These are phyloP conservation scores for Salmo trutta DNA, from an alignment of 2,797 vertebrate genomes.

Conservation along the genomic window DNA sequence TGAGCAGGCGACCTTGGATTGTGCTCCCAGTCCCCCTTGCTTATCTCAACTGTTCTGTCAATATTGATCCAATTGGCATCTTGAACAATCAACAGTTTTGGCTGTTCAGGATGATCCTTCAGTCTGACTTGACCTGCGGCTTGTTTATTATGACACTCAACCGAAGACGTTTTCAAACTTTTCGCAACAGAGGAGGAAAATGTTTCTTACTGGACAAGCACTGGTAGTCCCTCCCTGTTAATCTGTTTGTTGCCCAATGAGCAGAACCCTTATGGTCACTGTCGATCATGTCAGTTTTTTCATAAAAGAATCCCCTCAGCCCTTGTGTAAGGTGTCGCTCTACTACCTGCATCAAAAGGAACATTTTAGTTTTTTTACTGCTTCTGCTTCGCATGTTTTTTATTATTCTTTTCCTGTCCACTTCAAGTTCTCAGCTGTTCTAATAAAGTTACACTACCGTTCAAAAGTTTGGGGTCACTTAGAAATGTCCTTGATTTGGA, in stretches of 20 bases:
- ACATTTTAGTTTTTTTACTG: background rate
- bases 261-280: conserved; percentile 20
- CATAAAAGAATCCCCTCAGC: conserved; percentile 25
- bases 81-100: background rate
- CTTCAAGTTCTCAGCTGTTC: too few relatives aligned
- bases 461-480: too few relatives aligned
- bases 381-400: too few relatives aligned
- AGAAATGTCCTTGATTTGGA: too few relatives aligned
- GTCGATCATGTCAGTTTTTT: conserved; percentile 24
- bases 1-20: background rate
- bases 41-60: background rate
- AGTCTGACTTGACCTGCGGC: background rate
- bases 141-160: background rate
- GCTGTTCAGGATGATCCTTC: background rate
- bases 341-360: conserved; percentile 22
- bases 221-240: background rate
- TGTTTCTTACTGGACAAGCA: background rate
- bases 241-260: background rate
- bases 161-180: background rate
- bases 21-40: background rate
- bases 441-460: too few relatives aligned
- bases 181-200: background rate
- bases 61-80: background rate
- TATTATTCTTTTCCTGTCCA: too few relatives aligned
- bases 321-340: conserved; percentile 15